Evolutionary conservation across 2,797 vertebrate genomes (phyloP).

Genomic region (Limnodromus scolopaceus): DNA sequence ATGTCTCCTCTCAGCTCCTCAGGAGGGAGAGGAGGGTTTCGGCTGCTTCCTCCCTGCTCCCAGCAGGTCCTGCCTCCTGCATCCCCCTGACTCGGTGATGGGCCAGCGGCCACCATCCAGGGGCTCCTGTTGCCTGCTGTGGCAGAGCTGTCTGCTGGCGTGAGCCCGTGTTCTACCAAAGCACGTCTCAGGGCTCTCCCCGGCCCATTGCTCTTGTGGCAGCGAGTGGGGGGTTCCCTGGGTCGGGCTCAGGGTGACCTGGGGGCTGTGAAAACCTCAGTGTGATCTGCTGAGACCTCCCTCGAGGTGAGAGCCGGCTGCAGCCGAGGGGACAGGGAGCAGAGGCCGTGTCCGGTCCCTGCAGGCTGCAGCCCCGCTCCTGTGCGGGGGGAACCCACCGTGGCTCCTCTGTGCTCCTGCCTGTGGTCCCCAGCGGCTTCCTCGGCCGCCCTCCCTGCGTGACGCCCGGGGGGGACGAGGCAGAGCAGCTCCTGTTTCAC

Average conservation of each 20-base stretch:
- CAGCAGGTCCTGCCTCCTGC: fast-evolving
- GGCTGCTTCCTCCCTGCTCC: not conserved
- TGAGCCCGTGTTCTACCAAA: fast-evolving
- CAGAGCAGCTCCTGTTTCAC: not conserved
- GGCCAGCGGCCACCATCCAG: not conserved
- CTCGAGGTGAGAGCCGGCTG: not conserved
- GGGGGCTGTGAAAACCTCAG: not conserved
- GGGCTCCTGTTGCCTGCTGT: fast-evolving
- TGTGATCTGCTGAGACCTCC: not conserved
- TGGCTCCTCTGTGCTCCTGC: fast-evolving
- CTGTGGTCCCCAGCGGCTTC: not conserved
- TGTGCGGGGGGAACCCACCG: no score
- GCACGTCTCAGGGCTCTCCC: fast-evolving
- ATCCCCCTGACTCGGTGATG: fast-evolving
- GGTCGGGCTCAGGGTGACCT: not conserved
- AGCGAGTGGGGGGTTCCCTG: fast-evolving
- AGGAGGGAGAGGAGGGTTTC: not conserved
- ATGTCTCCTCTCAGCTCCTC: not conserved
- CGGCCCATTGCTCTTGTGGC: fast-evolving
- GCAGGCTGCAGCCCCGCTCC: no score
- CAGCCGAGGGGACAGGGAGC: fast-evolving
- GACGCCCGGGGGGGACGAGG: not conserved
- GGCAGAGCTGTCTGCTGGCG: not conserved
- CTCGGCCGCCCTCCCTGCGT: fast-evolving
- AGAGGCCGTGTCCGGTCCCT: not conserved